Conservation (phyloP, 53 echinoderm and acorn worm genomes). For the Actinopyga echinites region DNA sequence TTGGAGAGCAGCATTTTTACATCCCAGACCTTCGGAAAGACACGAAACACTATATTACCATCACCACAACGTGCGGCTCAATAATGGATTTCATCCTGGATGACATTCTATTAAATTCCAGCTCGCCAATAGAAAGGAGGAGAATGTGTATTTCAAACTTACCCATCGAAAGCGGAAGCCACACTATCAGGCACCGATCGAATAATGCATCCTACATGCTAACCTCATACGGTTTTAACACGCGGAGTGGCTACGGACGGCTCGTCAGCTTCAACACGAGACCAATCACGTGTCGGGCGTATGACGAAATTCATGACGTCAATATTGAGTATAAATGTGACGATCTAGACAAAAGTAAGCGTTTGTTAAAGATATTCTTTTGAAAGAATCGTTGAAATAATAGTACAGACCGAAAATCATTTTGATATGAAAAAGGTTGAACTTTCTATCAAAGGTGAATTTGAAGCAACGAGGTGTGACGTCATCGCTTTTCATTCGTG, state of each 20-base stretch:
- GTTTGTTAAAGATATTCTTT: too few relatives aligned
- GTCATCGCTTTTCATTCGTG: too few relatives aligned
- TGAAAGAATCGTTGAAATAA: too few relatives aligned
- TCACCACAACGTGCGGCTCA: background rate
- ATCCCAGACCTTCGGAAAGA: background rate
- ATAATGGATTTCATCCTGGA: background rate
- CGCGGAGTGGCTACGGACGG: background rate
- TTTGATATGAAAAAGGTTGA: too few relatives aligned
- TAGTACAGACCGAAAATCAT: too few relatives aligned
- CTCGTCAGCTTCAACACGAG: slow-evolving; percentile 2
- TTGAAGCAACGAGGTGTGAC: too few relatives aligned
- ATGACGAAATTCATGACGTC: background rate
- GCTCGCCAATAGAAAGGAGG: background rate
- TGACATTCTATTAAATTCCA: background rate
- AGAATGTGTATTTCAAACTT: background rate
- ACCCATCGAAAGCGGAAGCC: background rate
- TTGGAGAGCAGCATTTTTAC: background rate
- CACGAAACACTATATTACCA: background rate
- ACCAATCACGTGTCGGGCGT: background rate
- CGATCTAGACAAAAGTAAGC: background rate
- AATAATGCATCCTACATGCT: background rate
- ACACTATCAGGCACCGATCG: background rate
- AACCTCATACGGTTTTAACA: background rate
- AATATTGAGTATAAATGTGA: background rate
- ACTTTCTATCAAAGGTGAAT: too few relatives aligned